These are phyloP conservation scores for Taenaris catops DNA, from an alignment of 2,888 invertebrate genomes.

Conservation along the genomic window DNA sequence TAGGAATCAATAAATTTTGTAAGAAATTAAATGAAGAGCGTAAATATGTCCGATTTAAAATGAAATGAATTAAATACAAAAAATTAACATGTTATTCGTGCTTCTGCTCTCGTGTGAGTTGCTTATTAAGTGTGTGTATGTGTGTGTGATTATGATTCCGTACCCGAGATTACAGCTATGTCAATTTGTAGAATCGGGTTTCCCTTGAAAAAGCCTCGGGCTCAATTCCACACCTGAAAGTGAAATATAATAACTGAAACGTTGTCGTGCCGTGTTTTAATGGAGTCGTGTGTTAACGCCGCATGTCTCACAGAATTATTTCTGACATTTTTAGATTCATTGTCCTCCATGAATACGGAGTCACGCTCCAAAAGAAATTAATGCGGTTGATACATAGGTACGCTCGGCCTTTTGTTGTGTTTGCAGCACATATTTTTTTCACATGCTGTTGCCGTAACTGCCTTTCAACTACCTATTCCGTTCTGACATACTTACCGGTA, in stretches of 20 bases:
- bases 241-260: slow-evolving; percentile 17
- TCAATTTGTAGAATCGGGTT: no score
- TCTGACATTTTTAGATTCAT: slow-evolving; percentile 74
- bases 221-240: slow-evolving; percentile 8
- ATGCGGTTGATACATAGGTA: slow-evolving; percentile 54
- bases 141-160: no score
- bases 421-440: slow-evolving; percentile 29
- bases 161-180: no score
- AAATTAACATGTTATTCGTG: no score
- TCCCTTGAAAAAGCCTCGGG: no score
- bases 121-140: no score
- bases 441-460: slow-evolving; percentile 28
- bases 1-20: no score
- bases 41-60: no score
- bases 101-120: no score
- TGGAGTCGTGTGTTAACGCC: slow-evolving; percentile 37
- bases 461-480: slow-evolving; percentile 23
- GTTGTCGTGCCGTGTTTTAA: slow-evolving; percentile 32
- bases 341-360: slow-evolving; percentile 65
- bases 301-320: slow-evolving; percentile 76
- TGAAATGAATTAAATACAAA: no score
- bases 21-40: no score
- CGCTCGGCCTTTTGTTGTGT: slow-evolving; percentile 39
- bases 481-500: slow-evolving; percentile 23
- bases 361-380: slow-evolving; percentile 78